phyloP scores from a whole-genome alignment of 2,113 vertebrate species.

The Gymnobelideus leadbeateri region DNA sequence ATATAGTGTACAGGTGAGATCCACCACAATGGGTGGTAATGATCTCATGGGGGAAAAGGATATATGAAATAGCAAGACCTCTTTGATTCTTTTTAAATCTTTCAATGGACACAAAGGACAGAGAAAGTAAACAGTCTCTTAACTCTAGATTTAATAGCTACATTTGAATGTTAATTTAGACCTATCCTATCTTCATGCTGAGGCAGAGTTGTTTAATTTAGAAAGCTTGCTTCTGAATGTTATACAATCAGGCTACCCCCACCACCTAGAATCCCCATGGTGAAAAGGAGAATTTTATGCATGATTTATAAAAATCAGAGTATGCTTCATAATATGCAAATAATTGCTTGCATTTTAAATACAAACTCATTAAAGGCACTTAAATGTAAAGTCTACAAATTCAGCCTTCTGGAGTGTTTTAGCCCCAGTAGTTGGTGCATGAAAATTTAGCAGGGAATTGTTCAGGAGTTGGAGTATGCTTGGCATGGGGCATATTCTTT shows the following conservation, averaged over 20 bases:
- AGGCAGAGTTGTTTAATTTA: slow-evolving; percentile 50
- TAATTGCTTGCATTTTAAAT: slow-evolving; percentile 59
- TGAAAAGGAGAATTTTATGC: slow-evolving; percentile 32
- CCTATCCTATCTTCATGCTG: slow-evolving; percentile 12
- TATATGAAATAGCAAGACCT: background rate
- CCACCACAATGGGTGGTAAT: background rate
- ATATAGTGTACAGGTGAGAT: background rate
- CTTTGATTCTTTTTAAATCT: background rate
- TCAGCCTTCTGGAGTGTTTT: slow-evolving; percentile 48
- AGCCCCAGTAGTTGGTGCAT: slow-evolving; percentile 3
- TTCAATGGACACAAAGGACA: background rate
- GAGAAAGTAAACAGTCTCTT: background rate
- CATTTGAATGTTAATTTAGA: slow-evolving; percentile 58
- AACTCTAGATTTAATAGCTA: slow-evolving; percentile 28
- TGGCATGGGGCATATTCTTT: background rate
- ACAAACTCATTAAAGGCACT: slow-evolving; percentile 54
- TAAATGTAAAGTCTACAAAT: slow-evolving; percentile 25
- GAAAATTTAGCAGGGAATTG: slow-evolving; percentile 25
- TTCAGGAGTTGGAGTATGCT: background rate
- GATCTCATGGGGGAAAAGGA: background rate
- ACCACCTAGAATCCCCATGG: background rate
- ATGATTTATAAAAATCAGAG: slow-evolving; percentile 44
- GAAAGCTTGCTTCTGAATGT: slow-evolving; percentile 11
- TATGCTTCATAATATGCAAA: slow-evolving; percentile 37
- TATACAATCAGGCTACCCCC: slow-evolving; percentile 11